Conservation (phyloP, 1,140 invertebrate genomes). For the Thaumatotibia leucotreta region DNA sequence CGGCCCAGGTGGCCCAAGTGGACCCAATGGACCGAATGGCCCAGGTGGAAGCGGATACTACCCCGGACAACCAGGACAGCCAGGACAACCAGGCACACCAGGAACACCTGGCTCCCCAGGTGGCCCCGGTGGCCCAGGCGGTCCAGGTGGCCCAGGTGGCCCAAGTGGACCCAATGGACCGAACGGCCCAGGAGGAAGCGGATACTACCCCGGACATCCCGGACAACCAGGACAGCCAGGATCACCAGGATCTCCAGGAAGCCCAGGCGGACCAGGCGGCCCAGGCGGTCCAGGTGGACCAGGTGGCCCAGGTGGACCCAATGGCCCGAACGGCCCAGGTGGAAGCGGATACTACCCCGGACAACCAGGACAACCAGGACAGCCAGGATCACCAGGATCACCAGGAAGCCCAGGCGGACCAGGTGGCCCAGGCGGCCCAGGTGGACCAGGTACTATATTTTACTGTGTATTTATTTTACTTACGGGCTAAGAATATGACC, state of each 20-base stretch:
- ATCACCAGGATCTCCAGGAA: conserved; percentile 21
- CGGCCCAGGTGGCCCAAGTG: conserved; percentile 10
- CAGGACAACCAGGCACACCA: conserved; percentile 22
- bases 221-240: conserved; percentile 18
- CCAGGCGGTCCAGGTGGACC: conserved; percentile 12
- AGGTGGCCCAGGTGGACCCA: not conserved
- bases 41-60: conserved; percentile 30
- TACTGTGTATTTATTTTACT: too few relatives aligned
- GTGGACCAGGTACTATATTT: conserved; percentile 14
- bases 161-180: conserved; percentile 23
- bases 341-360: not conserved
- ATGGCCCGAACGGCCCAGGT: conserved; percentile 5
- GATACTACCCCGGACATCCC: conserved; percentile 17
- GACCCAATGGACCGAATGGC: conserved; percentile 16
- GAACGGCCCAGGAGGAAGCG: not conserved
- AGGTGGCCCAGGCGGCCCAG: conserved; percentile 23
- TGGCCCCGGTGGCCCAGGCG: conserved; percentile 23
- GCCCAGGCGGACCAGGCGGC: conserved; percentile 19
- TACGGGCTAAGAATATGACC: too few relatives aligned
- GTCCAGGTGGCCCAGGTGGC: conserved; percentile 19
- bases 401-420: conserved; percentile 16
- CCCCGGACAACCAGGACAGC: conserved; percentile 36
- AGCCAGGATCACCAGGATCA: not conserved
- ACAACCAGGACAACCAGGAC: not conserved
- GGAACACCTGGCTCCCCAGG: conserved; percentile 21